Percentiles rank a stretch among this genome's conserved stretches.
phyloP scores from a whole-genome alignment of 2,113 vertebrate species.

The Alethe diademata region DNA sequence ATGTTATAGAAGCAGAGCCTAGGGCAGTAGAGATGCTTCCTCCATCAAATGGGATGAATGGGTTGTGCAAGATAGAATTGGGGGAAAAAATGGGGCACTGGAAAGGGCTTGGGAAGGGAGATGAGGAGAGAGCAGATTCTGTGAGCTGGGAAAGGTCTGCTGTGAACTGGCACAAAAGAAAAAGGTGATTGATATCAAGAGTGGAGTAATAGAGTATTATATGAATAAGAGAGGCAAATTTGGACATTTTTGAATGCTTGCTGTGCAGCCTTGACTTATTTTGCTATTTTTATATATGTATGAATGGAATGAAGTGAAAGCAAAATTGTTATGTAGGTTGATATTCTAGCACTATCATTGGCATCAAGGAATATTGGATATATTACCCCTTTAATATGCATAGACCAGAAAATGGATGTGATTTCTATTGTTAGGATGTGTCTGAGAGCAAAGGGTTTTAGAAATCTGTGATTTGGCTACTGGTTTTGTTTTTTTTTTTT shows the following conservation, averaged over 20 bases:
- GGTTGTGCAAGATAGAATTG: background rate
- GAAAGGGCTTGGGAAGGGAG: background rate
- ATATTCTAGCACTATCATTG: background rate
- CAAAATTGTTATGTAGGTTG: background rate
- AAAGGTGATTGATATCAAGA: background rate
- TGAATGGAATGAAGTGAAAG: background rate
- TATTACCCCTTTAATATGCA: background rate
- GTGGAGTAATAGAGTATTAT: background rate
- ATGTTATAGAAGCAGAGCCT: background rate
- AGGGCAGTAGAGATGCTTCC: background rate
- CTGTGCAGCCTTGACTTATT: background rate
- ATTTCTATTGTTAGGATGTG: background rate
- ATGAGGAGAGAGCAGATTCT: background rate
- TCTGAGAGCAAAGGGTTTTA: background rate
- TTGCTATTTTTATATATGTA: background rate
- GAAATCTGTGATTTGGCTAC: background rate
- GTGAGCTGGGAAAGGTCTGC: background rate
- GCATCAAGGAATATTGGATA: background rate
- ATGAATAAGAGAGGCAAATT: background rate
- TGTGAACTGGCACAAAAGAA: background rate
- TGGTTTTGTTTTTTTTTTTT: background rate
- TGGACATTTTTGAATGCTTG: background rate
- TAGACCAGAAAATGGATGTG: background rate
- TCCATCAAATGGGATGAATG: accelerated
- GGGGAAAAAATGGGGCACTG: background rate